These are phyloP conservation scores for Himalopsyche tibetana DNA, from an alignment of 2,888 invertebrate species.

Conservation along the genomic window DNA sequence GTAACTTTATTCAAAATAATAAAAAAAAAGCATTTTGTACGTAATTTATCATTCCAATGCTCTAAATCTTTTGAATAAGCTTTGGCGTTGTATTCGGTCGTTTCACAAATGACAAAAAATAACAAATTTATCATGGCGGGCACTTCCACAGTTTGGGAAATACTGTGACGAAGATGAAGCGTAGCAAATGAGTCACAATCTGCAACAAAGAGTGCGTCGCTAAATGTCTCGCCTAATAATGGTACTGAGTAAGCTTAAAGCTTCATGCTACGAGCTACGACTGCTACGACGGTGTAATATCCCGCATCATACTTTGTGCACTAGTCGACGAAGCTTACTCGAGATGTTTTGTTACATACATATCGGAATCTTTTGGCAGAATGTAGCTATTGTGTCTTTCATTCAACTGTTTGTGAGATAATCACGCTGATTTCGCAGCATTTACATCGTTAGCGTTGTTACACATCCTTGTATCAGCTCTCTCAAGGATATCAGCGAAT, in stretches of 20 bases:
- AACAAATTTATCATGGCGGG: background rate
- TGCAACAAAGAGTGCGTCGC: conserved; percentile 44
- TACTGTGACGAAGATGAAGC: background rate
- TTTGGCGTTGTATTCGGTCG: too few relatives aligned
- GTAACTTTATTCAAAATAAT: too few relatives aligned
- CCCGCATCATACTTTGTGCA: background rate
- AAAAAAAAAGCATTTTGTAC: too few relatives aligned
- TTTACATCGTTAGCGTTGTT: background rate
- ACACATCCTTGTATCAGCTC: too few relatives aligned
- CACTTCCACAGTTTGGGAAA: background rate
- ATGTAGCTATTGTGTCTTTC: background rate
- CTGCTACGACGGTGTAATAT: background rate
- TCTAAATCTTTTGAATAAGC: too few relatives aligned
- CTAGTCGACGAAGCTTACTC: background rate
- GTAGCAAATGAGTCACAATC: conserved; percentile 37
- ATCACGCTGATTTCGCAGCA: background rate
- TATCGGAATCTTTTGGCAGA: background rate
- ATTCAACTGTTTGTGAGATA: background rate
- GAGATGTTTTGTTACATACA: background rate
- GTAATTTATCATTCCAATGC: too few relatives aligned
- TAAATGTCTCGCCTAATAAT: background rate
- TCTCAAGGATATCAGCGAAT: too few relatives aligned
- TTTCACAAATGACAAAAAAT: background rate
- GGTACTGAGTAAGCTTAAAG: background rate
- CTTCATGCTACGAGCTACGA: background rate